Percentiles rank a stretch among this genome's conserved stretches.
Conservation (phyloP, 1,140 invertebrate species). For the Chrysoperla carnea region DNA sequence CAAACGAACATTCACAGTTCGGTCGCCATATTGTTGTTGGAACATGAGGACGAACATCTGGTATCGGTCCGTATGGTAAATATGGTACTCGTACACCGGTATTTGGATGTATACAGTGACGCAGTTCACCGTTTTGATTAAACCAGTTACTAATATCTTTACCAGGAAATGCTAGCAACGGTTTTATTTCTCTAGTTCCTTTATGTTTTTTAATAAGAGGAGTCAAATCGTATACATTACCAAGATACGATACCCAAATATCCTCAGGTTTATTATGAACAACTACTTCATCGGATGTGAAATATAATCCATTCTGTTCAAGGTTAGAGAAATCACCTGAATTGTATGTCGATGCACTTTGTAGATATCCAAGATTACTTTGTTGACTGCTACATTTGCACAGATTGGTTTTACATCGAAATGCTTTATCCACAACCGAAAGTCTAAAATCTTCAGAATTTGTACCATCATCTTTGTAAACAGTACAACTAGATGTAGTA, state of each 20-base stretch:
- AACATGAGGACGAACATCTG: conserved; percentile 24
- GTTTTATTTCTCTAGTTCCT: conserved; percentile 23
- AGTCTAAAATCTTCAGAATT: no score
- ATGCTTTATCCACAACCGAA: no score
- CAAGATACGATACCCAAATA: conserved; percentile 51
- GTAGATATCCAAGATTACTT: no score
- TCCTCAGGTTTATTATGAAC: conserved; percentile 44
- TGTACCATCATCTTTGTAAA: no score
- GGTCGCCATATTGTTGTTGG: conserved; percentile 22
- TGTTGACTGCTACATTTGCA: no score
- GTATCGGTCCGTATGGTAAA: conserved; percentile 34
- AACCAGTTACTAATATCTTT: conserved; percentile 65
- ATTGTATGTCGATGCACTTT: no score
- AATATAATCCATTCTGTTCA: not conserved
- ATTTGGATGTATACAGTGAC: conserved; percentile 24
- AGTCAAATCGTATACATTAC: conserved; percentile 46
- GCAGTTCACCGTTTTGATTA: conserved; percentile 35
- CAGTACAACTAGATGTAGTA: no score
- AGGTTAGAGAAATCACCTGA: no score
- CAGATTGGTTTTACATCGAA: no score
- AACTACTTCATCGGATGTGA: conserved; percentile 35
- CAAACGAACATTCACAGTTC: conserved; percentile 7
- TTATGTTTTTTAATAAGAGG: conserved; percentile 33
- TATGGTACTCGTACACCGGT: conserved; percentile 32
- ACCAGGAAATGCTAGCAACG: conserved; percentile 46